phyloP scores from a whole-genome alignment of 2,888 invertebrate genomes.

The Sphaeridia pumilis region DNA sequence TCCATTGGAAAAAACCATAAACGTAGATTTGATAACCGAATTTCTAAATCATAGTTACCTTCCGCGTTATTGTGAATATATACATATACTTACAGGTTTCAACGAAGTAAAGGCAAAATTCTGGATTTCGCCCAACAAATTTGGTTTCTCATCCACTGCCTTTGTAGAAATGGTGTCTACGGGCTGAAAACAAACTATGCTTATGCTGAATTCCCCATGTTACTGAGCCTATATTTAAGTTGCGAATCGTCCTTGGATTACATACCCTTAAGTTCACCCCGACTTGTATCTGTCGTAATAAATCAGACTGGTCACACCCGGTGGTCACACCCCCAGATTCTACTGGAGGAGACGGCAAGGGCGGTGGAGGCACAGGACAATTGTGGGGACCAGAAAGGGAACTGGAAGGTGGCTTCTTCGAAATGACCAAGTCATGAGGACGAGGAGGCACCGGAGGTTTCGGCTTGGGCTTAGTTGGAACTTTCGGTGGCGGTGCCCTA shows the following conservation, averaged over 20 bases:
- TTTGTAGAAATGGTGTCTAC: background rate
- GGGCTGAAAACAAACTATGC: background rate
- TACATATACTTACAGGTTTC: background rate
- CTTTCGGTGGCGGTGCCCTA: constrained; percentile 33
- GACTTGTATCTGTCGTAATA: constrained; percentile 74
- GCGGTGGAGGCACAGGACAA: constrained; percentile 25
- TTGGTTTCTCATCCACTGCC: background rate
- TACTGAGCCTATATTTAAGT: too few relatives aligned
- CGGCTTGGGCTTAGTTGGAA: constrained; percentile 6
- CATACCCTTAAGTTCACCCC: constrained; percentile 65
- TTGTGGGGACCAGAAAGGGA: constrained; percentile 18
- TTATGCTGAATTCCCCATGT: too few relatives aligned
- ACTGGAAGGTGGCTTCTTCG: constrained; percentile 17
- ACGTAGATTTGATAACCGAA: too few relatives aligned
- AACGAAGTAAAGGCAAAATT: background rate
- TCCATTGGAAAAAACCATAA: too few relatives aligned
- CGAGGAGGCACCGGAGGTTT: constrained; percentile 28
- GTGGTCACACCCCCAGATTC: constrained; percentile 19
- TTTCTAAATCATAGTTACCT: too few relatives aligned
- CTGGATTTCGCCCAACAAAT: background rate
- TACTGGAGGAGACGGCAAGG: constrained; percentile 20
- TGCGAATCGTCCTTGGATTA: too few relatives aligned
- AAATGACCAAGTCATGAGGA: constrained; percentile 12
- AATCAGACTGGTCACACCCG: constrained; percentile 52
- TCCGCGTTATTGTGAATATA: too few relatives aligned